phyloP scores from a whole-genome alignment of 1,140 invertebrate species.

The Thaumetopoea pityocampa region DNA sequence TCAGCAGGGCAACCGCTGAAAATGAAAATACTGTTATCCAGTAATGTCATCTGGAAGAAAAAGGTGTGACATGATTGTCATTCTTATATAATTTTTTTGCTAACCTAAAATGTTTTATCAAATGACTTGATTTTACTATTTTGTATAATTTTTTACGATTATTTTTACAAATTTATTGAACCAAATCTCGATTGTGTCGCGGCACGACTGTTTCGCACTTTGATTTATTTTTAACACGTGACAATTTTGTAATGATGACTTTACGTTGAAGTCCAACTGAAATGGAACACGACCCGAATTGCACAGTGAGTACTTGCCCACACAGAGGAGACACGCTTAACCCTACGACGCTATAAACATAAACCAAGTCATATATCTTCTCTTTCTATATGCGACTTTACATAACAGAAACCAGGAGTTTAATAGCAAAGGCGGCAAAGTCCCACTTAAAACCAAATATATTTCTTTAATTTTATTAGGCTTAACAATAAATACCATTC shows the following conservation, averaged over 20 bases:
- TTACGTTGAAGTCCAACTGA: slow-evolving; percentile 53
- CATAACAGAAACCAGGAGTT: too few species aligned
- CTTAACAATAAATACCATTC: too few species aligned
- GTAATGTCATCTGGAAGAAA: slow-evolving; percentile 73
- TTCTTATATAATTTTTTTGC: slow-evolving; percentile 72
- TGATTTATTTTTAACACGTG: slow-evolving; percentile 48
- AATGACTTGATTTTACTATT: slow-evolving; percentile 70
- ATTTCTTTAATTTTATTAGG: too few species aligned
- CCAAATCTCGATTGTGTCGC: slow-evolving; percentile 68
- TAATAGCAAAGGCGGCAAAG: too few species aligned
- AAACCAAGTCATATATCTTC: too few species aligned
- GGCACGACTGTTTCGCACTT: slow-evolving; percentile 37
- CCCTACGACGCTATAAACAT: too few species aligned
- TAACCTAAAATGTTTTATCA: slow-evolving; percentile 76
- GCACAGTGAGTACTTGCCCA: slow-evolving; percentile 58
- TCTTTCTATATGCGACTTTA: too few species aligned
- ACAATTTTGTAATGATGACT: slow-evolving; percentile 62
- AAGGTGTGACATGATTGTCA: slow-evolving; percentile 73
- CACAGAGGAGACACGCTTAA: neutral
- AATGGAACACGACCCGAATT: slow-evolving; percentile 72
- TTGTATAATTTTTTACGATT: slow-evolving; percentile 65
- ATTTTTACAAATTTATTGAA: slow-evolving; percentile 63
- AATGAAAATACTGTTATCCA: slow-evolving; percentile 69
- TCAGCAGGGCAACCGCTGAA: slow-evolving; percentile 53
- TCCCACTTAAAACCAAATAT: too few species aligned